Conservation (phyloP, 2,797 vertebrate species). For the Otolemur crassicaudatus region DNA sequence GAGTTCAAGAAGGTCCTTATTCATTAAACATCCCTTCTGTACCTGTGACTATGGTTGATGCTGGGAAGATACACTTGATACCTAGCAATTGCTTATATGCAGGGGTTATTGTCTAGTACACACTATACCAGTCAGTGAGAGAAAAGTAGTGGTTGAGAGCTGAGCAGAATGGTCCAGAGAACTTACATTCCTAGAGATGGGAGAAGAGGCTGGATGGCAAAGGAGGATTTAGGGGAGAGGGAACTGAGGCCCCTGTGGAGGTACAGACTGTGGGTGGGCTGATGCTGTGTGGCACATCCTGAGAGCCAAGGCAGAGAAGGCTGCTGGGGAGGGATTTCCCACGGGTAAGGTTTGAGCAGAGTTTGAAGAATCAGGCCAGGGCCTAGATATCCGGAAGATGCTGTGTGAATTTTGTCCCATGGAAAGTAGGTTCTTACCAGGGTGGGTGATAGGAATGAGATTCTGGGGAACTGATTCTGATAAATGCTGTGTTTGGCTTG, state of each 20-base stretch:
- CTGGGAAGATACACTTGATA: neutral
- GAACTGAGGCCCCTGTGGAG: neutral
- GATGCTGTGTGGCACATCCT: neutral
- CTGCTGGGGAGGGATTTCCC: neutral
- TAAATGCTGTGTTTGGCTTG: neutral
- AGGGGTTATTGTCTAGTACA: neutral
- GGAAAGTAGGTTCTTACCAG: neutral
- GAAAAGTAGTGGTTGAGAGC: neutral
- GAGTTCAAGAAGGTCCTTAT: neutral
- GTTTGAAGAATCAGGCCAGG: neutral
- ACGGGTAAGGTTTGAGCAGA: neutral
- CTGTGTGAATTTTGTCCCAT: neutral
- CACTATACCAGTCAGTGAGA: neutral
- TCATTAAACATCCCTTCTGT: neutral
- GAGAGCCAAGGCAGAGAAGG: neutral
- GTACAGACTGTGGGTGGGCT: neutral
- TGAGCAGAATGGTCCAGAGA: neutral
- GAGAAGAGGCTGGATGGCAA: neutral
- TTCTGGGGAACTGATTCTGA: neutral
- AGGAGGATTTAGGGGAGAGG: neutral
- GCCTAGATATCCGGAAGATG: neutral
- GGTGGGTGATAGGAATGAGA: neutral
- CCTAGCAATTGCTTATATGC: neutral
- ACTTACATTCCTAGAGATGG: neutral
- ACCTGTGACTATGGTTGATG: neutral